These are phyloP conservation scores for Artemia sinica DNA, from an alignment of 2,888 invertebrate species.

Conservation along the genomic window DNA sequence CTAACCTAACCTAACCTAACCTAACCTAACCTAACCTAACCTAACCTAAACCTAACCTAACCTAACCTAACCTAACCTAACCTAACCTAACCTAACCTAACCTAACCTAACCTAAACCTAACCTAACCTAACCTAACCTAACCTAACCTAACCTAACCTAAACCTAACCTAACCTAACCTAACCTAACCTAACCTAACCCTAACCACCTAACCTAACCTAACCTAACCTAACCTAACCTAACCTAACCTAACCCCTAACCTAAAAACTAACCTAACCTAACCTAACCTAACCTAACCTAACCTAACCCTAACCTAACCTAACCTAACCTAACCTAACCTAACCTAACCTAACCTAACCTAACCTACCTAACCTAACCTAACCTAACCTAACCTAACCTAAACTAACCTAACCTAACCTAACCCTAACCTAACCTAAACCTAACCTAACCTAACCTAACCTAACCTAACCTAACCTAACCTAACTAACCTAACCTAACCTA, in stretches of 20 bases:
- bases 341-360: slow-evolving; percentile 19
- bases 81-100: too few relatives aligned
- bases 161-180: slow-evolving; percentile 16
- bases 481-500: slow-evolving; percentile 14
- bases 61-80: slow-evolving; percentile 22
- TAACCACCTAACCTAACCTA: slow-evolving; percentile 21
- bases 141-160: slow-evolving; percentile 21
- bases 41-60: slow-evolving; percentile 23
- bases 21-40: slow-evolving; percentile 21
- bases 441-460: neutral
- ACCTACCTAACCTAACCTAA: neutral
- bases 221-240: slow-evolving; percentile 18
- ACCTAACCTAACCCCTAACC: slow-evolving; percentile 18
- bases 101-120: too few relatives aligned
- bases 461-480: slow-evolving; percentile 18
- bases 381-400: too few relatives aligned
- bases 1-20: slow-evolving; percentile 24
- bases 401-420: too few relatives aligned
- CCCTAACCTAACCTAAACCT: too few relatives aligned
- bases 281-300: neutral
- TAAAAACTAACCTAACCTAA: neutral
- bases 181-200: slow-evolving; percentile 23
- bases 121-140: slow-evolving; percentile 17
- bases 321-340: slow-evolving; percentile 21
- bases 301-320: slow-evolving; percentile 21